These are phyloP conservation scores for Odontamblyopus rebecca DNA, from an alignment of 2,797 vertebrate genomes.

Conservation along the genomic window DNA sequence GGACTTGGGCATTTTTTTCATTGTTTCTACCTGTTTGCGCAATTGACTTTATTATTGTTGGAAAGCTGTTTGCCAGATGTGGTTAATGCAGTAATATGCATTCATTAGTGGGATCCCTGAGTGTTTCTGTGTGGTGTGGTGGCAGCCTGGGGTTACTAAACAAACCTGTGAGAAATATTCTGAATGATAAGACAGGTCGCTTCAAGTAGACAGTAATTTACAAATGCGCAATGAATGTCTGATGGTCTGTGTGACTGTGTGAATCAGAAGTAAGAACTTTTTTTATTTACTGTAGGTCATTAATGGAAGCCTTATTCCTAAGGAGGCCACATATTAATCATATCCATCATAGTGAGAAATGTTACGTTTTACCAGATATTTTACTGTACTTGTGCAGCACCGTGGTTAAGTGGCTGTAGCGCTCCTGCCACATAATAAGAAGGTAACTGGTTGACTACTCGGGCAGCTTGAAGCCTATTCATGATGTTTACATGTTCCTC, in stretches of 20 bases:
- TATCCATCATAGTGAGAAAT: not conserved
- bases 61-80: conserved; percentile 31
- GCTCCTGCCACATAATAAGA: too few relatives aligned
- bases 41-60: conserved; percentile 14
- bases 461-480: too few relatives aligned
- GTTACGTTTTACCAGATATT: too few relatives aligned
- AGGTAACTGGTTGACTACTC: too few relatives aligned
- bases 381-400: too few relatives aligned
- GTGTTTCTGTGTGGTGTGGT: conserved; percentile 49
- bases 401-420: too few relatives aligned
- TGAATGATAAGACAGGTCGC: conserved; percentile 29
- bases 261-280: not conserved
- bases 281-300: not conserved
- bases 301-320: not conserved
- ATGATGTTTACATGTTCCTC: too few relatives aligned
- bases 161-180: conserved; percentile 25
- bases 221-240: conserved; percentile 8
- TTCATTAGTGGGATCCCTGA: conserved; percentile 51
- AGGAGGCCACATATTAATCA: not conserved
- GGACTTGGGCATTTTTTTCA: conserved; percentile 36
- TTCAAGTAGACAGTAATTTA: conserved; percentile 39
- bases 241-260: not conserved
- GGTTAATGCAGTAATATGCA: conserved; percentile 30
- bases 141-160: conserved; percentile 23
- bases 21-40: conserved; percentile 41